Conservation (phyloP, 2,113 vertebrate genomes). For the Hepsetus odoe region DNA sequence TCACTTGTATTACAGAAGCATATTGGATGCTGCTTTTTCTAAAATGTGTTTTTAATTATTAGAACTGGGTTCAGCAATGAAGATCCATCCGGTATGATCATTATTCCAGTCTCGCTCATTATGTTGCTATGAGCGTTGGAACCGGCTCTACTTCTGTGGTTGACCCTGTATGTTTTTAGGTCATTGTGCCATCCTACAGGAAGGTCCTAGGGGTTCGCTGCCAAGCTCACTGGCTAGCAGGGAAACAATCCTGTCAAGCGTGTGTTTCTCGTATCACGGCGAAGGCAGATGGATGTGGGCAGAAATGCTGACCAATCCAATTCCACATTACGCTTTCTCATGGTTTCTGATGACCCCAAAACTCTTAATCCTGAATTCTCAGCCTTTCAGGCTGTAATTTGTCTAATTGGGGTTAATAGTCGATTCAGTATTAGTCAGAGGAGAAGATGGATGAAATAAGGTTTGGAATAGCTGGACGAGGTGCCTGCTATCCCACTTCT, state of each 20-base stretch:
- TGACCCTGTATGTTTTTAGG: too few relatives aligned
- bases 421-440: slow-evolving; percentile 69
- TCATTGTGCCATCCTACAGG: neutral
- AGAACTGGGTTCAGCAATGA: slow-evolving; percentile 18
- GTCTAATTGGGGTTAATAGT: slow-evolving; percentile 68
- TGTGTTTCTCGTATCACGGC: neutral
- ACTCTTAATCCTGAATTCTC: slow-evolving; percentile 47
- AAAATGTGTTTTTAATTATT: slow-evolving; percentile 37
- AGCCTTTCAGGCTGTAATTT: slow-evolving; percentile 66
- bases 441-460: slow-evolving; percentile 69
- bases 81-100: neutral
- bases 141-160: too few relatives aligned
- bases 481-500: slow-evolving; percentile 46
- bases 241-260: too few relatives aligned
- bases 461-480: slow-evolving; percentile 58
- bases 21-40: slow-evolving; percentile 9
- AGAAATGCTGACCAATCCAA: neutral
- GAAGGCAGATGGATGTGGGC: neutral
- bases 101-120: neutral
- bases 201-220: neutral
- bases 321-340: neutral
- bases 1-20: slow-evolving; percentile 44
- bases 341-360: slow-evolving; percentile 56
- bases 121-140: neutral
- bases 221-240: too few relatives aligned